Conservation (phyloP, 1,140 invertebrate genomes). For the Dendroctonus ponderosae region DNA sequence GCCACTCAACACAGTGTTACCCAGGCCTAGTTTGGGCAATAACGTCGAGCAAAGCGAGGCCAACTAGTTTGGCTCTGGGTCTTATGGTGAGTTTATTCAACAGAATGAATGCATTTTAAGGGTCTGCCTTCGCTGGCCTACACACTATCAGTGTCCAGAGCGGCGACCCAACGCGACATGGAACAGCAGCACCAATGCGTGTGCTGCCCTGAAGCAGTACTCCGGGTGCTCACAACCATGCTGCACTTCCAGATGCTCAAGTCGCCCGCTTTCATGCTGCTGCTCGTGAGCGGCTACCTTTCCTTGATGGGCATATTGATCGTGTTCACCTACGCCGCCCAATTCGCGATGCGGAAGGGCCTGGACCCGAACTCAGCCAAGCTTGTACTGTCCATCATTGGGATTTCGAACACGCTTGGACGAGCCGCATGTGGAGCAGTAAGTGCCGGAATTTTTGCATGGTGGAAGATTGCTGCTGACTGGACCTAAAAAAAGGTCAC, state of each 20-base stretch:
- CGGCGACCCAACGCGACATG: conserved; percentile 72
- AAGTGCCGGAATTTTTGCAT: conserved; percentile 3
- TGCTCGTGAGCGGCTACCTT: conserved; percentile 82
- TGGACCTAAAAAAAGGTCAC: too few species aligned
- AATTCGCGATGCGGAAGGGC: conserved; percentile 52
- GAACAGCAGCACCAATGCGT: conserved; percentile 64
- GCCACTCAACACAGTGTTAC: too few species aligned
- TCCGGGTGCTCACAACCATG: conserved; percentile 74
- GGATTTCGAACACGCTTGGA: conserved; percentile 84
- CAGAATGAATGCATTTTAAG: too few species aligned
- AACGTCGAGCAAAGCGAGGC: too few species aligned
- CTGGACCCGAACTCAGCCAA: conserved; percentile 57
- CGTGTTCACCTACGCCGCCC: conserved; percentile 81
- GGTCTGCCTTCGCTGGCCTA: conserved; percentile 51
- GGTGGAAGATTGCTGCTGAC: neutral
- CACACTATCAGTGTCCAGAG: conserved; percentile 75
- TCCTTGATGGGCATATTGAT: conserved; percentile 93
- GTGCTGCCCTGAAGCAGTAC: conserved; percentile 72
- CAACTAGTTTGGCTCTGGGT: too few species aligned
- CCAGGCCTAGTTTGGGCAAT: too few species aligned
- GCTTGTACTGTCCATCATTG: conserved; percentile 82
- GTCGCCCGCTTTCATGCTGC: conserved; percentile 82
- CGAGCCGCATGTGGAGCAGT: conserved; percentile 70
- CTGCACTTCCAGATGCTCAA: conserved; percentile 79
- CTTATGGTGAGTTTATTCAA: too few species aligned